Base-by-base conservation (phyloP, 2,113 vertebrate genomes). In the Formicarius rufipectus region DNA sequence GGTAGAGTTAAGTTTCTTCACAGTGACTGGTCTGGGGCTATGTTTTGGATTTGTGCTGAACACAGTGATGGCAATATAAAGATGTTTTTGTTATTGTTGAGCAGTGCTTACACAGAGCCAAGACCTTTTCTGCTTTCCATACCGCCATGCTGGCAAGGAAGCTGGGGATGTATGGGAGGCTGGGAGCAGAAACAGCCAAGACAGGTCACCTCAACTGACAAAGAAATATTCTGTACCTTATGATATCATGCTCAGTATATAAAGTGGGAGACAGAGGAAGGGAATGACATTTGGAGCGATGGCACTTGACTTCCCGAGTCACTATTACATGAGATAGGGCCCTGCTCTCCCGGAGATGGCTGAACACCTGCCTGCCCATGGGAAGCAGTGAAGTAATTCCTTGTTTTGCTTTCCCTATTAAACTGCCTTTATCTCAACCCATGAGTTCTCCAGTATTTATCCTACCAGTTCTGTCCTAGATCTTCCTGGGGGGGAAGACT, bases 91-190 rank as follows among this genome's bases (percentile, higher is more conserved):
- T 37, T 50, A 21, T 30, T 69, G 47, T 55, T 62, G 24, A 31
- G n/a, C n/a, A 69, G 55, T 10, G 25, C 17, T 76, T 68, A 23
- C 30, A 62, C 17, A 69, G 21, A 68, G 11, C 11, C 45, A 68
- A 23, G 17, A 30, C 21, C 14, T 83, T 55, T 55, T 76, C 40
- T 76, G 30, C 6, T 60, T 69, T 62, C 28, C 4, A 14, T 40
- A 53, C 11, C 40, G 13, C n/a, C 55, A 40, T 12, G 4, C 9
- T 55, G 30, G 7, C 4, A 21, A 62, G 14, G 30, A 68, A 31
- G 6, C 2, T 40, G n/a, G 17, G 30, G 30, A 6, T 31, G 14
- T 7, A n/a, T n/a, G 39, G 45, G 20, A 62, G 21, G 6, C 0
- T 62, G 40, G 47, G n/a, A 62, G 25, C 21, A 40, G n/a, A 55